Evolutionary conservation across 2,113 vertebrate genomes (phyloP), one percentile per base, ranked within the genome.

Genomic region (Menura novaehollandiae): DNA sequence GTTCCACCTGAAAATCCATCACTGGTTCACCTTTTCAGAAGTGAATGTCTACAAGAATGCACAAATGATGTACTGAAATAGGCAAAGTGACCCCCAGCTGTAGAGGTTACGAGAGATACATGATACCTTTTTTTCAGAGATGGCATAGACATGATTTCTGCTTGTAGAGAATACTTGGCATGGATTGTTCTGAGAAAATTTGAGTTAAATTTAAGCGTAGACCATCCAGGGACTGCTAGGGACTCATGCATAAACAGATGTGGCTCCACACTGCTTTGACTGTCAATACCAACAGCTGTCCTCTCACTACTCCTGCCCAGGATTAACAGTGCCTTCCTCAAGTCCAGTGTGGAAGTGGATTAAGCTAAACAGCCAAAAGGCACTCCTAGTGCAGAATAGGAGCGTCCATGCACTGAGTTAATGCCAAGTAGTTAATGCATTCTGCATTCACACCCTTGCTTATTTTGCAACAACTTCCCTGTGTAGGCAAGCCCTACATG

Each of bases 401-500:
- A 96, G 58, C 22, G 4, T 92, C 94, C 81, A 85, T 87, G 92
- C 69, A 49, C 64, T 9, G n/a, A 82, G 44, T 69, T 79, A 68
- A 49, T 91, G 87, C 95, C 93, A 95, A 93, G 68, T 33, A 72
- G 69, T 84, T 96, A 92, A 91, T 95, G 62, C 73, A 76, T 89
- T 95, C 84, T 92, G 27, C 80, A 73, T 88, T 97, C 94, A 96
- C 94, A 96, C 96, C 96, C 96, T 96, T 4, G 1, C 74, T 81
- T 93, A 72, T 96, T 96, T 95, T 95, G 95, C 96, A 97, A 96
- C 93, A 96, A 80, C 94, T 96, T 97, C 96, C 93, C 81, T 97
- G 95, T 97, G 95, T 94, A 96, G 96, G 93, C 95, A 96, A 92
- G 96, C 93, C 89, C 91, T 93, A 39, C 86, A 78, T 49, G 93